Conservation (phyloP, 2,113 vertebrate species). For the Andinoacara biseriatus region DNA sequence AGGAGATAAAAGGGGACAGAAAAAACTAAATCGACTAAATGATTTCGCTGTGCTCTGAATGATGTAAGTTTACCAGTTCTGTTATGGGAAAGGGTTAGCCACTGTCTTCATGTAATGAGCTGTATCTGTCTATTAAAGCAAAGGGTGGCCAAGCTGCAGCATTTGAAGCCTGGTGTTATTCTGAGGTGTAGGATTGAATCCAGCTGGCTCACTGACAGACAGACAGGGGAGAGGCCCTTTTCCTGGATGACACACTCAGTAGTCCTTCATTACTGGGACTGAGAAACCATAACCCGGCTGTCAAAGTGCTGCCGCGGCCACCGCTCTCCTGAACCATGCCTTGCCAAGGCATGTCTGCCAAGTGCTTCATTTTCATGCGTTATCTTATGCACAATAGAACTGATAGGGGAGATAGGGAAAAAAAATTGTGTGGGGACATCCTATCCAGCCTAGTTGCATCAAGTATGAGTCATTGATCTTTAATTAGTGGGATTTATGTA, state of each 20-base stretch:
- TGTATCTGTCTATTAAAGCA: slow-evolving; percentile 45
- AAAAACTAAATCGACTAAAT: background rate
- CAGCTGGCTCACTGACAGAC: slow-evolving; percentile 67
- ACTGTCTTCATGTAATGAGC: slow-evolving; percentile 56
- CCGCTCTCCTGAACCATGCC: slow-evolving; percentile 47
- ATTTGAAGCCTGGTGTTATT: slow-evolving; percentile 55
- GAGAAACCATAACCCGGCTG: slow-evolving; percentile 67
- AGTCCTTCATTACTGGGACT: slow-evolving; percentile 72
- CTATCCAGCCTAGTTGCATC: slow-evolving; percentile 51
- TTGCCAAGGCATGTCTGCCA: slow-evolving; percentile 34
- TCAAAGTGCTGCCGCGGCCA: slow-evolving; percentile 54
- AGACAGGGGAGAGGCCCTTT: slow-evolving; percentile 59
- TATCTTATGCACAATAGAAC: slow-evolving; percentile 37
- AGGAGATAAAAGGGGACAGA: background rate
- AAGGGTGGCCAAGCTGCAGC: slow-evolving; percentile 19
- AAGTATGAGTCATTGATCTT: slow-evolving; percentile 60
- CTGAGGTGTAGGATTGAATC: slow-evolving; percentile 57
- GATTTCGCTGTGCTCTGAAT: slow-evolving; percentile 43
- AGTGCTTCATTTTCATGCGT: slow-evolving; percentile 52
- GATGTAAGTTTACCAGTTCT: slow-evolving; percentile 34
- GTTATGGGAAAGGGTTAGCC: slow-evolving; percentile 47
- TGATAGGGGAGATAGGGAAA: slow-evolving; percentile 7
- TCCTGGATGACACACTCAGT: slow-evolving; percentile 70
- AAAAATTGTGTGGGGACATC: slow-evolving; percentile 32
- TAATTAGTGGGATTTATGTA: slow-evolving; percentile 69